Evolutionary conservation across 1,140 invertebrate species (phyloP).

Genomic region (Mylabris phalerata): DNA sequence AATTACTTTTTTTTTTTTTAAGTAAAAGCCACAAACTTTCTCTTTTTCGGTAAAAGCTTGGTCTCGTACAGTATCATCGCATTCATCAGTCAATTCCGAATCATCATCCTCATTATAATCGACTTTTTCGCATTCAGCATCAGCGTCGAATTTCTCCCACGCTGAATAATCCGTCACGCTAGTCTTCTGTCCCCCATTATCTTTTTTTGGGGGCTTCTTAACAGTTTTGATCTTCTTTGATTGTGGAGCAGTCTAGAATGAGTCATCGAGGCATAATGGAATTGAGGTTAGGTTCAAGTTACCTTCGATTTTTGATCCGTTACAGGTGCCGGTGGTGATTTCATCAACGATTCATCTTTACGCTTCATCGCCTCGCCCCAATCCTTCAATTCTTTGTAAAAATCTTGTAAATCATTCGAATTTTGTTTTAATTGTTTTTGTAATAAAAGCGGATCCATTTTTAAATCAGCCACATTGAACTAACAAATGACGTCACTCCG

Average conservation of each 20-base stretch:
- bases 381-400: slow-evolving; percentile 66
- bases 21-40: slow-evolving; percentile 42
- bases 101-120: slow-evolving; percentile 50
- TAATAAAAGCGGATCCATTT: slow-evolving; percentile 49
- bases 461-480: slow-evolving; percentile 6
- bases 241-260: slow-evolving; percentile 49
- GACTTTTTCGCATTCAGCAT: slow-evolving; percentile 62
- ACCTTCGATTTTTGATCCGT: not conserved
- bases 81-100: slow-evolving; percentile 43
- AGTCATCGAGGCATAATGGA: not conserved
- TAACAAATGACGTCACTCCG: not conserved
- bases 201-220: slow-evolving; percentile 28
- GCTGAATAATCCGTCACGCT: slow-evolving; percentile 57
- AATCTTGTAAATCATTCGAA: slow-evolving; percentile 62
- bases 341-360: slow-evolving; percentile 60
- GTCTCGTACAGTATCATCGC: slow-evolving; percentile 45
- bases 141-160: slow-evolving; percentile 80
- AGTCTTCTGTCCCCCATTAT: slow-evolving; percentile 44
- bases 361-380: slow-evolving; percentile 82
- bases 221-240: slow-evolving; percentile 44
- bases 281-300: slow-evolving; percentile 1
- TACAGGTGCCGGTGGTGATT: slow-evolving; percentile 2
- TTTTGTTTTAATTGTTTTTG: slow-evolving; percentile 68
- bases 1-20: not conserved
- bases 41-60: slow-evolving; percentile 55